Evolutionary conservation across 2,888 invertebrate species (phyloP), one percentile per base, ranked within the genome.

Genomic region (Blastobasis adustella): DNA sequence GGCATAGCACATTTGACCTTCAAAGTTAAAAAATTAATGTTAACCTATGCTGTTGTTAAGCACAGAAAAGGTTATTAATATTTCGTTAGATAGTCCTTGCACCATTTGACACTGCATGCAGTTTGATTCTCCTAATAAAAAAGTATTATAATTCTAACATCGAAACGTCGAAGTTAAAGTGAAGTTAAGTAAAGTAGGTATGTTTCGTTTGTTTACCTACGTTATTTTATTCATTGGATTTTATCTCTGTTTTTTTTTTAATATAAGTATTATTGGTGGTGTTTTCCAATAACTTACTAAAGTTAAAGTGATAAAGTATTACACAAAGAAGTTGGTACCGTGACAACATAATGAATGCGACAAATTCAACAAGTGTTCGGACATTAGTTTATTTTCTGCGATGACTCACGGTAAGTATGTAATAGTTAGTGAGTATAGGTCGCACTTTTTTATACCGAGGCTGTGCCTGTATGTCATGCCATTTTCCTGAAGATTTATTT

Each of bases 11-110:
- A 6, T 49, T 55, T 68, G 75, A 71, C 79, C 80, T 79, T 78
- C 76, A 64, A 73, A 63, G 61, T 66, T 23, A 67, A 63, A 57
- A 70, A 73, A 72, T 70, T 75, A 67, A 69, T 71, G 63, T 66
- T 63, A 59, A 67, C 58, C 68, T 71, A 65, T 66, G 72, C 69
- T 70, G 71, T 67, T 73, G 71, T 23, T 69, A 73, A 65, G 64
- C 63, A 71, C 69, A 61, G 69, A 68, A 67, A 76, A 75, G 76
- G 79, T 77, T 80, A 79, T 76, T 73, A 23, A 73, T 66, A 68
- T 66, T 65, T 64, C 70, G 66, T 64, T 62, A 60, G 56, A 55
- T 62, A 58, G 55, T 47, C 53, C 49, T 57, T 50, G 52, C 46
- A 52, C 47, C 48, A 53, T 62, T 58, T 61, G 62, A 62, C 60